These are phyloP conservation scores for Drosophila mojavensis DNA, from an alignment of 1,140 invertebrate species.

Conservation along the genomic window DNA sequence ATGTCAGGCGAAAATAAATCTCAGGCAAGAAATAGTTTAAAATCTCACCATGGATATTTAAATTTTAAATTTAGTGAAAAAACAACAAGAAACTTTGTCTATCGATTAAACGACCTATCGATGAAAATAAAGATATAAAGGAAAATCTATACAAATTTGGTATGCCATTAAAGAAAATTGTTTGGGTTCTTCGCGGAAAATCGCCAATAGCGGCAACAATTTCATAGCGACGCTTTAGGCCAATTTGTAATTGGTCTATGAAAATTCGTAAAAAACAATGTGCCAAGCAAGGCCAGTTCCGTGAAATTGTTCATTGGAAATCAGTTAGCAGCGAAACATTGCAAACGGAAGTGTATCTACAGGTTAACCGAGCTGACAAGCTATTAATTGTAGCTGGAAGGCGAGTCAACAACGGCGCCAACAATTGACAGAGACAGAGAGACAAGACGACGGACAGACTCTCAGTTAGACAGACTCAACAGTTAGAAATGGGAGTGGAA, in stretches of 20 bases:
- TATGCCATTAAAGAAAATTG: too few species aligned
- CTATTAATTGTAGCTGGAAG: slow-evolving; percentile 71
- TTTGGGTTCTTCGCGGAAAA: too few species aligned
- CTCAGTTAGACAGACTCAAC: slow-evolving; percentile 19
- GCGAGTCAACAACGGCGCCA: slow-evolving; percentile 63
- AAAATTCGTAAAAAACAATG: slow-evolving; percentile 11
- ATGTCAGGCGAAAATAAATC: too few species aligned
- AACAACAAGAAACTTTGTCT: too few species aligned
- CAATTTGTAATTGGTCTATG: background rate
- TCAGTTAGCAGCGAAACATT: slow-evolving; percentile 60
- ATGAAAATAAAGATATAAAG: too few species aligned
- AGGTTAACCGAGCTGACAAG: slow-evolving; percentile 42
- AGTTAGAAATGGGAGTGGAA: slow-evolving; percentile 23
- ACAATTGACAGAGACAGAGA: slow-evolving; percentile 29
- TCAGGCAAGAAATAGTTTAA: too few species aligned
- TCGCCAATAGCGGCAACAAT: background rate
- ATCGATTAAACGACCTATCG: too few species aligned
- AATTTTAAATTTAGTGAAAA: too few species aligned
- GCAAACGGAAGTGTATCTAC: slow-evolving; percentile 64
- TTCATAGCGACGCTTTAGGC: background rate
- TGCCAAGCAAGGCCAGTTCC: slow-evolving; percentile 67
- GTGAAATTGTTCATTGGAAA: slow-evolving; percentile 63
- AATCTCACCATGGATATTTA: too few species aligned
- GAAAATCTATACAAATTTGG: too few species aligned
- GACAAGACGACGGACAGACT: slow-evolving; percentile 20